Conservation (phyloP, 2,113 vertebrate genomes). For the Vicugna pacos region DNA sequence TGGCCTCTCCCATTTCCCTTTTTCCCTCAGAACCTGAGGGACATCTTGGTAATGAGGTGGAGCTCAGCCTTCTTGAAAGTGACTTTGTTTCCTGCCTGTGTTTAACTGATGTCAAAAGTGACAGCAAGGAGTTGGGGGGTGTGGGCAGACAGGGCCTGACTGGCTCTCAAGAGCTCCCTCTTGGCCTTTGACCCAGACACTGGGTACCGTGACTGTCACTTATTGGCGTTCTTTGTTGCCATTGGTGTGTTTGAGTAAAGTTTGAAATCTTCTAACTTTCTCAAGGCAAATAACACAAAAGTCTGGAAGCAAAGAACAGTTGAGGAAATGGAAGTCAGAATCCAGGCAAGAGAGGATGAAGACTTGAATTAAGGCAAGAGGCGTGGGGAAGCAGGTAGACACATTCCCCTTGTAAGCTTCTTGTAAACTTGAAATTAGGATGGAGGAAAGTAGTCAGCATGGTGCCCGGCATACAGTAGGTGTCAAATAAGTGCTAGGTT, state of each 20-base stretch:
- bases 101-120: constrained; percentile 84
- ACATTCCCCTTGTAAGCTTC: not conserved
- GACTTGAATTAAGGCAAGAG: not conserved
- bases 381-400: not conserved
- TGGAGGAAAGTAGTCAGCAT: not conserved
- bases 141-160: not conserved
- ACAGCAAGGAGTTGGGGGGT: constrained; percentile 77
- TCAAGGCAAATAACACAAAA: constrained; percentile 67
- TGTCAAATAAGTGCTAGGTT: not conserved
- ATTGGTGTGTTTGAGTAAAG: constrained; percentile 83
- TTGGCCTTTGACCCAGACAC: constrained; percentile 53
- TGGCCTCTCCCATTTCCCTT: not conserved
- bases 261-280: constrained; percentile 78
- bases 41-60: constrained; percentile 76
- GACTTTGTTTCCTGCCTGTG: constrained; percentile 84
- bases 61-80: constrained; percentile 78
- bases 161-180: constrained; percentile 64
- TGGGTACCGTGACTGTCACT: constrained; percentile 81
- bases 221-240: constrained; percentile 85
- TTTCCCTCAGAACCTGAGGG: constrained; percentile 77
- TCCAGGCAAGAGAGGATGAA: not conserved
- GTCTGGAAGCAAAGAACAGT: constrained; percentile 17
- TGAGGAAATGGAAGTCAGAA: not conserved
- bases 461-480: not conserved
- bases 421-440: not conserved